A percentile compares a stretch with the other conserved stretches of the same genome.
Conservation (phyloP, 2,888 invertebrate genomes). For the Volucella inflata region DNA sequence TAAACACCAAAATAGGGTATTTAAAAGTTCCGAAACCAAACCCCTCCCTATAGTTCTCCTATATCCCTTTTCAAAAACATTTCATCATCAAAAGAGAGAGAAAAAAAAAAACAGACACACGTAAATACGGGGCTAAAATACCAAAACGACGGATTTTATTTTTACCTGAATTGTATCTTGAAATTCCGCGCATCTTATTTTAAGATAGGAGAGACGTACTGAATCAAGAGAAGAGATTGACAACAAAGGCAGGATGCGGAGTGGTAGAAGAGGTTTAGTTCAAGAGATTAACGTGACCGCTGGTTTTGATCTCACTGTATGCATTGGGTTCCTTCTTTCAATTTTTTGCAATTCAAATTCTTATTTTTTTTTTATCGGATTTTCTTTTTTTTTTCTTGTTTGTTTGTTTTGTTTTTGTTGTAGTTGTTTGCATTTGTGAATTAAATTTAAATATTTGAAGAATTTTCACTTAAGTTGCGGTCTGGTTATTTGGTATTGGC, state of each 20-base stretch:
- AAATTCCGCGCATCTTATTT: slow-evolving; percentile 42
- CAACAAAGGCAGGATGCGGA: not conserved
- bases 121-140: slow-evolving; percentile 38
- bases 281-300: slow-evolving; percentile 29
- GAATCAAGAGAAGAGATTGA: slow-evolving; percentile 3
- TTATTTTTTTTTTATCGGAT: slow-evolving; percentile 27
- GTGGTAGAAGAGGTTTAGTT: not conserved
- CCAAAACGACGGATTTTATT: slow-evolving; percentile 34
- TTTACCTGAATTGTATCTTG: slow-evolving; percentile 21
- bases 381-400: not conserved
- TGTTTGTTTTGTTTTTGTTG: not conserved
- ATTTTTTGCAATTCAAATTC: slow-evolving; percentile 2
- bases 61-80: not conserved
- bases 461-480: slow-evolving; percentile 60
- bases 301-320: not conserved
- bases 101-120: too few relatives aligned
- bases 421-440: slow-evolving; percentile 12
- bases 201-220: not conserved
- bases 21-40: too few relatives aligned
- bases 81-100: not conserved
- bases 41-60: not conserved
- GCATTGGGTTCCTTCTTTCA: slow-evolving; percentile 4
- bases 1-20: too few relatives aligned
- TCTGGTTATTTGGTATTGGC: slow-evolving; percentile 55
- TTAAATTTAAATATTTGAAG: slow-evolving; percentile 57